Conservation (phyloP, 2,113 vertebrate genomes). For the Ginglymostoma cirratum region DNA sequence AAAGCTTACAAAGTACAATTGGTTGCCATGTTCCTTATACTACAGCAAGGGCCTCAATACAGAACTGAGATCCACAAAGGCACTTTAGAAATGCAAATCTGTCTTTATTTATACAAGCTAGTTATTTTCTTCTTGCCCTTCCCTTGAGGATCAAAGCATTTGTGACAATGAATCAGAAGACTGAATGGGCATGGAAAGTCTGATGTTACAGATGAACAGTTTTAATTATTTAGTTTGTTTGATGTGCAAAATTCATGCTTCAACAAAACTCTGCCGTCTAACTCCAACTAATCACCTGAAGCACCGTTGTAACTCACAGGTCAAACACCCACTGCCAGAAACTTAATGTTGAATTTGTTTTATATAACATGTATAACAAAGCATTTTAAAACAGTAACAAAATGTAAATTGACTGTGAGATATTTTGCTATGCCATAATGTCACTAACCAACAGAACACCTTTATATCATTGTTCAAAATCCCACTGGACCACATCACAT, state of each 20-base stretch:
- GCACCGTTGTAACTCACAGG: neutral
- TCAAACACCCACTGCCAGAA: neutral
- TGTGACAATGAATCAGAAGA: neutral
- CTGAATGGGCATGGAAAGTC: neutral
- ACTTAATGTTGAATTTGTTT: neutral
- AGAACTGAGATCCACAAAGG: no score
- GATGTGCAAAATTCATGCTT: neutral
- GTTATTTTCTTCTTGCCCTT: neutral
- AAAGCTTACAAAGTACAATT: neutral
- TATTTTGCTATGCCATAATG: neutral
- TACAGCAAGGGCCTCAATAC: neutral
- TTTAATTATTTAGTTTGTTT: neutral
- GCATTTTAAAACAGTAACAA: neutral
- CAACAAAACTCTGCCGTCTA: neutral
- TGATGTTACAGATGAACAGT: neutral
- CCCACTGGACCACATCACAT: neutral
- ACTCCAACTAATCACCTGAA: neutral
- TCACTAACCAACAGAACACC: neutral
- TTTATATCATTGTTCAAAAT: neutral
- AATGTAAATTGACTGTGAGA: neutral
- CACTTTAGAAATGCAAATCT: neutral
- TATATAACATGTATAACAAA: neutral
- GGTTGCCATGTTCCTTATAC: neutral
- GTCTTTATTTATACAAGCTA: neutral
- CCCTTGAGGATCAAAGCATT: neutral